Evolutionary conservation across 1,140 invertebrate genomes (phyloP), one percentile per base, ranked within the genome.

Genomic region (Plectrocnemia conspersa): DNA sequence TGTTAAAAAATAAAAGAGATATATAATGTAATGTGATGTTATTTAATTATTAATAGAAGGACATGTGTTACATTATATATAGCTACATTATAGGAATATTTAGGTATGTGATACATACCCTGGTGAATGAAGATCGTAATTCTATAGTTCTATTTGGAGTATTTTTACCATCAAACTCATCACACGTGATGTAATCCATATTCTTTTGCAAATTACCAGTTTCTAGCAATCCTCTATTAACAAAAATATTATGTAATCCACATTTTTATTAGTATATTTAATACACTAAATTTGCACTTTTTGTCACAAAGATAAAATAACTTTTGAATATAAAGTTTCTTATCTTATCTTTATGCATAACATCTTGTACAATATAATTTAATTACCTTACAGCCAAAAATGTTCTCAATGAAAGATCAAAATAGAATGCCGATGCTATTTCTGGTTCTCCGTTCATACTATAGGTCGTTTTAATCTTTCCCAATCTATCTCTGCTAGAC

Each of bases 351-450:
- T 7, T 29, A 29, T 7, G 18, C 22, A 41, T 4, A 10, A 16
- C 3, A 41, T 16, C 22, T 41, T 19, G 23, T 29, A 29, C n/a
- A 29, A 29, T 7, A 7, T 19, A 40, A 15, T 3, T 16, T 19
- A 75, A 74, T 73, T 74, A 84, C 82, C 82, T 88, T 62, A 88
- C 82, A 1, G 88, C 79, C n/a, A 82, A 66, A 47, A 92, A 81
- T 7, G 85, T 82, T 38, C 84, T 70, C 19, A 86, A 67, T 5
- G 84, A 79, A 16, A 93, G 65, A 67, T 95, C 91, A 69, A 91
- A 93, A 66, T 92, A 91, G 67, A 94, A 93, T 0, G 86, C 83
- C 4, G 89, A 83, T 2, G 83, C 79, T 42, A 88, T 80, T 66
- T 83, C 80, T 2, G 85, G 84, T 58, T 82, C 78, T 18, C 79